Conservation (phyloP, 2,113 vertebrate species). For the Xiphorhynchus elegans region DNA sequence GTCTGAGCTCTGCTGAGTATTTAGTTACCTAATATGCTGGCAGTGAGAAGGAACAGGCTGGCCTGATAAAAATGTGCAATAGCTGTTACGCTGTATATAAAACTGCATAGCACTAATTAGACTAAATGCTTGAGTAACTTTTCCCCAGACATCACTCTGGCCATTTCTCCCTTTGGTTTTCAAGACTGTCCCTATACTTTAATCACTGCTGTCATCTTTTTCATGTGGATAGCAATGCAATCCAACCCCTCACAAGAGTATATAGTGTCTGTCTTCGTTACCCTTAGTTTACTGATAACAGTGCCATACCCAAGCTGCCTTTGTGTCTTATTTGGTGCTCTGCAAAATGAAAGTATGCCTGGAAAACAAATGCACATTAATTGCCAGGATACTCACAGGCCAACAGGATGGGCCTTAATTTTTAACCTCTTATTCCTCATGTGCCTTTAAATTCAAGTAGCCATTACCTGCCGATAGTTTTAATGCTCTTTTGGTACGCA, state of each 20-base stretch:
- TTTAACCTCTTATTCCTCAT: neutral
- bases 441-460: neutral
- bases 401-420: neutral
- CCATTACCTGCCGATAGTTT: neutral
- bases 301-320: neutral
- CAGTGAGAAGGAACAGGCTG: neutral
- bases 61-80: neutral
- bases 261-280: neutral
- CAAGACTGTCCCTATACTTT: neutral
- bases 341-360: neutral
- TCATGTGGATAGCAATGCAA: neutral
- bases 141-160: neutral
- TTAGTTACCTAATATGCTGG: neutral
- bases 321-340: neutral
- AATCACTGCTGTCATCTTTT: neutral
- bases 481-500: neutral
- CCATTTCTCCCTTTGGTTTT: neutral
- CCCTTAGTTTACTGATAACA: rapidly evolving
- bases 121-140: neutral
- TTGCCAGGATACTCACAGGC: neutral
- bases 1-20: neutral
- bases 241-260: neutral
- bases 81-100: neutral
- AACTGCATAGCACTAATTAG: neutral
- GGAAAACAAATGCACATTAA: neutral